Conservation (phyloP, 1,140 invertebrate species). For the Trichoplusia ni region DNA sequence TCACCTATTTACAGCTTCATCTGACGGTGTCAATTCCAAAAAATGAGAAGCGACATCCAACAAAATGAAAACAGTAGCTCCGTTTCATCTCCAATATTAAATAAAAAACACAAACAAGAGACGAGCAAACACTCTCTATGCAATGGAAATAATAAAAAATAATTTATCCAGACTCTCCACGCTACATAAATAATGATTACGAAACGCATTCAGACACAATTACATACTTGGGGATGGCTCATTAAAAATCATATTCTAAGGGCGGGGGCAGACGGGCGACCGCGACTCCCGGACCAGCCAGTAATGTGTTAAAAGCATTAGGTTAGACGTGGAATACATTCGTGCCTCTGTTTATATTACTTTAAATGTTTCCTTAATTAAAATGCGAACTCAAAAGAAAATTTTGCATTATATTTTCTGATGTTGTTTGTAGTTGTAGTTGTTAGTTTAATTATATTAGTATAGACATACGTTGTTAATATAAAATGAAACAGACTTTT, state of each 20-base stretch:
- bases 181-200: slow-evolving; percentile 61
- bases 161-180: slow-evolving; percentile 46
- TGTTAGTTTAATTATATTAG: no score
- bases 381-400: no score
- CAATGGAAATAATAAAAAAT: slow-evolving; percentile 62
- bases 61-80: background rate
- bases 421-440: no score
- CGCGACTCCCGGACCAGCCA: background rate
- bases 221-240: slow-evolving; percentile 54
- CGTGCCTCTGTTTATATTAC: no score
- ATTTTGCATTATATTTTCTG: no score
- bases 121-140: slow-evolving; percentile 1
- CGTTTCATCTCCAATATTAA: slow-evolving; percentile 10
- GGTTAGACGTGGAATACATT: slow-evolving; percentile 15
- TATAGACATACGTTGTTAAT: no score
- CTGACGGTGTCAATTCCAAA: no score
- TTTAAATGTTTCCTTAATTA: no score
- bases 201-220: slow-evolving; percentile 53
- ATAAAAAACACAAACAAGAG: slow-evolving; percentile 5
- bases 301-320: slow-evolving; percentile 18
- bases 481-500: no score
- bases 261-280: slow-evolving; percentile 23
- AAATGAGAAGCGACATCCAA: background rate
- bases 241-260: slow-evolving; percentile 54
- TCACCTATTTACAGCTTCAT: no score